Evolutionary conservation across 2,113 vertebrate genomes (phyloP), one percentile per base, ranked within the genome.

Genomic region (Triplophysa tibetana): DNA sequence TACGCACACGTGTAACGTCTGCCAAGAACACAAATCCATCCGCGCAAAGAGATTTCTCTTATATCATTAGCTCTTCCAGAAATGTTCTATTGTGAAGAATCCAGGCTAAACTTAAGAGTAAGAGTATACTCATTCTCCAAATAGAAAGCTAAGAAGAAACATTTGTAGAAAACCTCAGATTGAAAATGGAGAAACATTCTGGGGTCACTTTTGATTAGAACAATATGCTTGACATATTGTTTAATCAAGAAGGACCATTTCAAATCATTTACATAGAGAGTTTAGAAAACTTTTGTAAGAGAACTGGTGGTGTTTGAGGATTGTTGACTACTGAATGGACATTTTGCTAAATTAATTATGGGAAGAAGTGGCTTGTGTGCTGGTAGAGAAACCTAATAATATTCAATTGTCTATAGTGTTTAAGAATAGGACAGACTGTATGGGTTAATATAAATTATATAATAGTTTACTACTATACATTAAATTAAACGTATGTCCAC

Each of bases 21-120:
- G 78, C 70, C 78, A 66, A 66, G 78, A 74, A 64, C 82, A 70
- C 74, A 81, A 75, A 84, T 79, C 80, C 85, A 84, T 86, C 83
- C 86, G 85, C 84, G 81, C 66, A 85, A 17, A 82, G 74, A 11
- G 80, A 82, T 65, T 81, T 68, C 23, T 67, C 38, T 48, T 38
- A 54, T 58, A 56, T 75, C 69, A 56, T 23, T 10, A 54, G n/a
- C 69, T 73, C 12, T 41, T 62, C 56, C 56, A 41, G 14, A 62
- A 26, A 45, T 61, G 17, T 23, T 60, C 60, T 70, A 56, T 70
- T 56, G 26, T 70, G 69, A 50, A 12, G 48, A 8, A 24, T 33
- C 50, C 50, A 38, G 26, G 69, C 50, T 29, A 56, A 70, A 58
- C 17, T 72, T 72, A 14, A 58, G 19, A 72, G 26, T 72, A 58